Evolutionary conservation across 2,888 invertebrate species (phyloP), one percentile per base, ranked within the genome.

Genomic region (Kuschelorhynchus macadamiae): DNA sequence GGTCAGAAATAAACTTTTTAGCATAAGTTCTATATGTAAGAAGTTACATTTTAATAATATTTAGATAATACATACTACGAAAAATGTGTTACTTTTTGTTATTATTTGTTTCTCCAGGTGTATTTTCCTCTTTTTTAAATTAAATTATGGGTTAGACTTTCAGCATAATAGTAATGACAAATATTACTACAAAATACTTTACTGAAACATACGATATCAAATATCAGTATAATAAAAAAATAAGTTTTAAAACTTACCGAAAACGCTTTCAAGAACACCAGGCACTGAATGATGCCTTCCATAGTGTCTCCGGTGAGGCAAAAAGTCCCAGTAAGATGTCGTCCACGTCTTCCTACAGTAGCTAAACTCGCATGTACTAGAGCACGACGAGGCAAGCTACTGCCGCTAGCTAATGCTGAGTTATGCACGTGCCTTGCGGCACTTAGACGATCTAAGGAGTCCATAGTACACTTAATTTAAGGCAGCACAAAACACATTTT

Each of bases 261-360:
- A 84, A 95, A 95, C 39, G 95, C 95, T 85, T 95, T 95, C 81
- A 95, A 90, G 86, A 95, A 95, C 78, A 95, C 95, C 79, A 95
- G 88, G 83, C 95, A 95, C 86, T 95, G 95, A 81, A 95, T 94
- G 81, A 95, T 95, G 77, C 94, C 95, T 82, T 95, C 95, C 94
- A 95, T 95, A 68, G 95, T 95, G 85, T 95, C 95, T 59, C 95
- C 95, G 47, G 94, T 93, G 68, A 95, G 89, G 80, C 94, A 94
- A 85, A 95, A 95, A 56, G 94, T 94, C 76, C 95, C 95, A 14
- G 93, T 93, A 72, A 95, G 88, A 81, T 94, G 94, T 72, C 94
- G 87, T 74, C 92, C 92, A 81, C 92, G 91, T 79, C 92, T 90
- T 33, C 93, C 90, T 56, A 92, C 89, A 14, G 88, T 86, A 46